Evolutionary conservation across 1,140 invertebrate species (phyloP).

Genomic region (Ditylenchus dipsaci): DNA sequence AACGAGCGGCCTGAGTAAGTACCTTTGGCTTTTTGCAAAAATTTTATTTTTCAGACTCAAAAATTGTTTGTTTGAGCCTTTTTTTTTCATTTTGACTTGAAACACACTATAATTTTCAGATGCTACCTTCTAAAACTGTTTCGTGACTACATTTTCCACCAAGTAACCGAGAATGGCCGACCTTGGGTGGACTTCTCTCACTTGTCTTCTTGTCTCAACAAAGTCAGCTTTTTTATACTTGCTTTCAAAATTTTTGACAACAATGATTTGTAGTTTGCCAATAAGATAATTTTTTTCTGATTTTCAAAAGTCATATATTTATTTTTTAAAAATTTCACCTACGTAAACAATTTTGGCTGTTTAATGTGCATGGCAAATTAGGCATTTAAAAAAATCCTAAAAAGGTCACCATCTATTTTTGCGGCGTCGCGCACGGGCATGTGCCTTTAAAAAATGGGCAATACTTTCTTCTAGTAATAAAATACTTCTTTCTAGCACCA

Average conservation of each 20-base stretch:
- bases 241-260: background rate
- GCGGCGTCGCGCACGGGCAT: too few relatives aligned
- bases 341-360: too few relatives aligned
- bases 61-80: conserved; percentile 64
- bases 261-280: background rate
- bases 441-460: too few relatives aligned
- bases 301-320: too few relatives aligned
- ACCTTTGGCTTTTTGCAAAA: background rate
- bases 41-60: conserved; percentile 68
- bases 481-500: background rate
- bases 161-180: conserved; percentile 78
- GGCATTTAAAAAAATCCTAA: too few relatives aligned
- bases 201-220: conserved; percentile 85
- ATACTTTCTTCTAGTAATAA: too few relatives aligned
- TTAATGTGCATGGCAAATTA: too few relatives aligned
- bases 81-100: background rate
- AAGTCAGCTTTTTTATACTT: conserved; percentile 66
- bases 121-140: conserved; percentile 92
- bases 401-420: background rate
- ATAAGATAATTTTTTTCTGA: too few relatives aligned
- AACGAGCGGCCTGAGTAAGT: conserved; percentile 86
- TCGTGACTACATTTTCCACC: conserved; percentile 91
- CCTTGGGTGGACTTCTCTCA: conserved; percentile 95
- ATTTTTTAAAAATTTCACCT: too few relatives aligned
- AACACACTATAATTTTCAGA: conserved; percentile 55